These are phyloP conservation scores for Tricholaema leucomelas DNA, from an alignment of 2,113 vertebrate genomes.

Conservation along the genomic window DNA sequence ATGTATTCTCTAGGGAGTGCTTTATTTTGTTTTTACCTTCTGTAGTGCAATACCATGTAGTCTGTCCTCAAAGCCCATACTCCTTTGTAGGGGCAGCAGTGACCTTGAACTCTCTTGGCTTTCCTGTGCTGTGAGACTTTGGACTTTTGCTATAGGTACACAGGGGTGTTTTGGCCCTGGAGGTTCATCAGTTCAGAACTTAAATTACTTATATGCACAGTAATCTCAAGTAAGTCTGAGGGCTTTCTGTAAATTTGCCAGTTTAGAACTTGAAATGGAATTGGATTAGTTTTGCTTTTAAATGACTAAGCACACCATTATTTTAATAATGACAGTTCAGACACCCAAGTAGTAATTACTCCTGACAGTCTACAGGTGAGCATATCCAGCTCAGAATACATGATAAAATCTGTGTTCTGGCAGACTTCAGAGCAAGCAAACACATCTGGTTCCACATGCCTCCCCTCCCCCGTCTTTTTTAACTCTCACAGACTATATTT, in stretches of 20 bases:
- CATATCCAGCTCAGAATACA: neutral
- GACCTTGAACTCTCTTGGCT: neutral
- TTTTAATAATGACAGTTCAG: conserved; percentile 1
- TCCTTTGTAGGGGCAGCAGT: neutral
- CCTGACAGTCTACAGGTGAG: neutral
- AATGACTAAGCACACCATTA: neutral
- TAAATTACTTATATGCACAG: neutral
- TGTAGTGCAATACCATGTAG: neutral
- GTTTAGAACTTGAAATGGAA: neutral
- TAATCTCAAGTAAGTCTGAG: neutral
- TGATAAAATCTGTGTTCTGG: neutral
- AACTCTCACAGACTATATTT: neutral
- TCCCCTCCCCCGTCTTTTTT: neutral
- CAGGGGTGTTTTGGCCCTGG: neutral
- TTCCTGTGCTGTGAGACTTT: neutral
- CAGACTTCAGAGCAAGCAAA: neutral
- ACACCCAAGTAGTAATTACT: neutral
- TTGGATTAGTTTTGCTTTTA: neutral
- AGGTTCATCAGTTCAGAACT: neutral
- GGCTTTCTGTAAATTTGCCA: neutral
- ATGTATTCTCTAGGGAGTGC: neutral
- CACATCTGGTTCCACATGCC: neutral
- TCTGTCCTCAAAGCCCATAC: neutral
- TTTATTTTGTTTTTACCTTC: neutral
- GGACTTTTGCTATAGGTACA: neutral